Conservation (phyloP, 2,888 invertebrate genomes). For the Drosophila pullipes region DNA sequence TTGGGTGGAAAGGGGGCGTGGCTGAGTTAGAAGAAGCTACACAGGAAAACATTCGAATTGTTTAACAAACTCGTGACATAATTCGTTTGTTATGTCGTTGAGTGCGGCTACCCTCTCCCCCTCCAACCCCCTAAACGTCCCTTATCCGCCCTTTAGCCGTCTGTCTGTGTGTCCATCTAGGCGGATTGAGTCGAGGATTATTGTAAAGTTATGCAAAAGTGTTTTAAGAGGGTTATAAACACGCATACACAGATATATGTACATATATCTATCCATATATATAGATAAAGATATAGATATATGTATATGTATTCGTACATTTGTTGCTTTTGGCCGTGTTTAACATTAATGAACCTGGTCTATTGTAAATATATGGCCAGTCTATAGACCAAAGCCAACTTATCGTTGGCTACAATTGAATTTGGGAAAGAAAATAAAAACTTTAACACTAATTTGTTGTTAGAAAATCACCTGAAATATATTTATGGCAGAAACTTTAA, state of each 20-base stretch:
- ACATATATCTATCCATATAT: not conserved
- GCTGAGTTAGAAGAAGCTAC: constrained; percentile 12
- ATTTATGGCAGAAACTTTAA: constrained; percentile 54
- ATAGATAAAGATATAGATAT: no score
- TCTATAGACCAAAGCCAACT: not conserved
- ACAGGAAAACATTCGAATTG: constrained; percentile 67
- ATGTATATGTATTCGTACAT: not conserved
- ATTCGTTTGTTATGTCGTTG: constrained; percentile 70
- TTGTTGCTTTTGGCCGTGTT: constrained; percentile 23
- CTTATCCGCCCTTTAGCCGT: not conserved
- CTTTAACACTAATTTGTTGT: constrained; percentile 59
- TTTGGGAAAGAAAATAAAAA: constrained; percentile 26
- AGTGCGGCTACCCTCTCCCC: constrained; percentile 37
- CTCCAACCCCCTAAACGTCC: not conserved
- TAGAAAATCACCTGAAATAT: constrained; percentile 48
- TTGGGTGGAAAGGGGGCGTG: constrained; percentile 13
- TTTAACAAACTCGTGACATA: constrained; percentile 74
- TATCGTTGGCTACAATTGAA: constrained; percentile 30
- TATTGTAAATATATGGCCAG: not conserved
- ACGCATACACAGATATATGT: not conserved
- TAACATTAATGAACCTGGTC: constrained; percentile 21
- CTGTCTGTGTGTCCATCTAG: constrained; percentile 42
- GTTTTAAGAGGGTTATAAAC: constrained; percentile 40
- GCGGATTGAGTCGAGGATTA: constrained; percentile 52
- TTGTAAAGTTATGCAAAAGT: constrained; percentile 64